These are phyloP conservation scores for Ctenomys sociabilis DNA, from an alignment of 2,113 vertebrate genomes.

Conservation along the genomic window DNA sequence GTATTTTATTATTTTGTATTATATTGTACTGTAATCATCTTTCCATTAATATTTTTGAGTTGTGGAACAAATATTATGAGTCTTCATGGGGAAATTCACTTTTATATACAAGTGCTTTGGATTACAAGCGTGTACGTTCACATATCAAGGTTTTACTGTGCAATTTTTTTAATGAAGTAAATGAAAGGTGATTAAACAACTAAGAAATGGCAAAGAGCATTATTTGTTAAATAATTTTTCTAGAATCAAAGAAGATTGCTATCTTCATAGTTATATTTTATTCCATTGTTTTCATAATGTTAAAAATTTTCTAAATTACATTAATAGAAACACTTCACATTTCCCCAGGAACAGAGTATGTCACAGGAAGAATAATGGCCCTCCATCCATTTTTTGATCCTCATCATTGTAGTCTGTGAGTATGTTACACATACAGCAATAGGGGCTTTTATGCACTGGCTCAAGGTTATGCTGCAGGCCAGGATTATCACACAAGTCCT, in stretches of 20 bases:
- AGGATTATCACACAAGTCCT: neutral
- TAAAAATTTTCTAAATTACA: neutral
- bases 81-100: neutral
- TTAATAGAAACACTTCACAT: neutral
- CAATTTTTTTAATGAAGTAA: constrained; percentile 8
- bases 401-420: neutral
- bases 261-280: constrained; percentile 44
- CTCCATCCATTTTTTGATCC: neutral
- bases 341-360: neutral
- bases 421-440: neutral
- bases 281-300: constrained; percentile 2
- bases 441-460: neutral
- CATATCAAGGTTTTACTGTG: neutral
- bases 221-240: constrained; percentile 42
- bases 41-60: neutral
- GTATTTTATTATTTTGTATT: neutral
- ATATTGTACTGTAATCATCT: neutral
- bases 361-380: neutral
- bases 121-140: neutral
- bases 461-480: neutral
- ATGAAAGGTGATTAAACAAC: constrained; percentile 52
- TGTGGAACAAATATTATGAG: neutral
- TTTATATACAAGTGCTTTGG: neutral
- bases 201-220: neutral
- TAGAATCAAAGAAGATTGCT: constrained; percentile 55